phyloP scores from a whole-genome alignment of 2,888 invertebrate genomes.

The Diaprepes abbreviatus region DNA sequence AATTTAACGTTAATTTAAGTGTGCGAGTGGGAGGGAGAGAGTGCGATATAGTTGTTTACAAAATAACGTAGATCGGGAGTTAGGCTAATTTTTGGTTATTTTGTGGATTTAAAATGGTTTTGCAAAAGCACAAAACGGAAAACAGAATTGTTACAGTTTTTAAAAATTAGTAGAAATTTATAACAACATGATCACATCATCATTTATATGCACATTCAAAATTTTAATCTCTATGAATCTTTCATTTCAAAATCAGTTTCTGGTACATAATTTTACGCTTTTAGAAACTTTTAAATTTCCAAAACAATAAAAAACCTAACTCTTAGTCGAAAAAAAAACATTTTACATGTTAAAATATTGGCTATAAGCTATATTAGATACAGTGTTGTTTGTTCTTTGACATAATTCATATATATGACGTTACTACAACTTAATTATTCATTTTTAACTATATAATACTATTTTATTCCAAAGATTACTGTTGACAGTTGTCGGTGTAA shows the following conservation, averaged over 20 bases:
- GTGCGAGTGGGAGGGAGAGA: slow-evolving; percentile 27
- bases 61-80: slow-evolving; percentile 4
- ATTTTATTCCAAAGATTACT: slow-evolving; percentile 38
- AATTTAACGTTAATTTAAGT: slow-evolving; percentile 33
- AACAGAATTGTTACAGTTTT: no score
- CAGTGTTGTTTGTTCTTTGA: slow-evolving; percentile 31
- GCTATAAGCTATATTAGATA: slow-evolving; percentile 6
- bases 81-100: background rate
- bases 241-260: no score
- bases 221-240: no score
- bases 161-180: no score
- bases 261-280: no score
- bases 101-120: background rate
- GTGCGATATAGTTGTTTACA: slow-evolving; percentile 18
- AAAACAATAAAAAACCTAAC: background rate
- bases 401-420: slow-evolving; percentile 28
- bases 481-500: slow-evolving; percentile 17
- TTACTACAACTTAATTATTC: slow-evolving; percentile 33
- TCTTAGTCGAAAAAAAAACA: slow-evolving; percentile 1
- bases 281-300: no score
- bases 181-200: no score
- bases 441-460: slow-evolving; percentile 7
- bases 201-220: no score
- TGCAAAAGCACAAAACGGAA: no score
- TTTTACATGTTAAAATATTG: slow-evolving; percentile 24